phyloP scores from a whole-genome alignment of 2,888 invertebrate genomes.

The Patella depressa region DNA sequence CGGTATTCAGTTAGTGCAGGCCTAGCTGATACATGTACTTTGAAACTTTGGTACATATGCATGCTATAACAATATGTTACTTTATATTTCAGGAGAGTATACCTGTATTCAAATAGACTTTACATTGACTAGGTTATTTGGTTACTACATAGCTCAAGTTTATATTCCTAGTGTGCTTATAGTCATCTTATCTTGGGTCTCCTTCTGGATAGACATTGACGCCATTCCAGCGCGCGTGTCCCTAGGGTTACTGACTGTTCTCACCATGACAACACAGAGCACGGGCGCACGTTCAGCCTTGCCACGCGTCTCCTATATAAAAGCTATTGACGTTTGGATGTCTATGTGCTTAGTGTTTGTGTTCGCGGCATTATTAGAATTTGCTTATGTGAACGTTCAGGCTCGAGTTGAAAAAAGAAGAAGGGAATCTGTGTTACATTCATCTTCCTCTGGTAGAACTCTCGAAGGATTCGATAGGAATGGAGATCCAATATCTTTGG shows the following conservation, averaged over 20 bases:
- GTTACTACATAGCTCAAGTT: slow-evolving; percentile 77
- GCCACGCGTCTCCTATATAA: slow-evolving; percentile 40
- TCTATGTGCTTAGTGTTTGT: slow-evolving; percentile 30
- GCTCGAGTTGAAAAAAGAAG: slow-evolving; percentile 21
- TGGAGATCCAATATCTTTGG: not conserved
- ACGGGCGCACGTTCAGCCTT: slow-evolving; percentile 34
- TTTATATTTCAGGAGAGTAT: slow-evolving; percentile 26
- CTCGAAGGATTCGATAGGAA: not conserved
- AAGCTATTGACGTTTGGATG: slow-evolving; percentile 34
- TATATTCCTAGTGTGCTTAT: slow-evolving; percentile 73
- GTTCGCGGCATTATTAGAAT: slow-evolving; percentile 31
- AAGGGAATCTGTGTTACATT: slow-evolving; percentile 14
- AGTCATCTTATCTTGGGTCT: slow-evolving; percentile 78
- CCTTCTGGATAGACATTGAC: slow-evolving; percentile 71
- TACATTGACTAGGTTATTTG: slow-evolving; percentile 85
- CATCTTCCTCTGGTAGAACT: not conserved
- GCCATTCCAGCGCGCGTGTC: slow-evolving; percentile 40
- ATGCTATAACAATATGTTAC: not conserved
- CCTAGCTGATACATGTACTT: no score
- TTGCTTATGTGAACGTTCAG: slow-evolving; percentile 33
- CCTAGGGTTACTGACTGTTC: slow-evolving; percentile 39
- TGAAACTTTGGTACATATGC: no score
- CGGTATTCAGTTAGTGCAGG: no score
- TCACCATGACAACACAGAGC: slow-evolving; percentile 43
- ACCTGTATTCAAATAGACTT: slow-evolving; percentile 74